phyloP scores from a whole-genome alignment of 2,797 vertebrate species.

The Cephalopachus bancanus region DNA sequence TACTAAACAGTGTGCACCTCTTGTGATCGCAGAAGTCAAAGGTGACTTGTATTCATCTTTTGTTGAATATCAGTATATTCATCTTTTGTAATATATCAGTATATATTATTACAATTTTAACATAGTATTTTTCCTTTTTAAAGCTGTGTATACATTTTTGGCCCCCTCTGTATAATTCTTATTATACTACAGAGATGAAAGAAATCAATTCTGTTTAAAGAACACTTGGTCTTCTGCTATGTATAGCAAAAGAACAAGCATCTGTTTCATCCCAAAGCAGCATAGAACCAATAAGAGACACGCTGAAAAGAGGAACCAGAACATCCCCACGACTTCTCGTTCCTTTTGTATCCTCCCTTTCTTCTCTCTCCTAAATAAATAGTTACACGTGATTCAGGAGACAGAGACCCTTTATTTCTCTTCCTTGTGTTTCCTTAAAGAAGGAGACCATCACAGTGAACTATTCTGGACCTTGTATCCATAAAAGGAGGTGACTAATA shows the following conservation, averaged over 20 bases:
- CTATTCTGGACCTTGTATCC: slow-evolving; percentile 17
- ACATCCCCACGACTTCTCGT: not conserved
- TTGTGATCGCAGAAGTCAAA: too few species aligned
- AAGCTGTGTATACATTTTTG: too few species aligned
- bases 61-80: too few species aligned
- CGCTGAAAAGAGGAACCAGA: not conserved
- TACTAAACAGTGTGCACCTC: too few species aligned
- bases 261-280: not conserved
- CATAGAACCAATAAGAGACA: not conserved
- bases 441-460: not conserved
- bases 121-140: too few species aligned
- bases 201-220: slow-evolving; percentile 13
- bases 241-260: slow-evolving; percentile 26
- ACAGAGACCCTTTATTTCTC: not conserved
- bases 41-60: too few species aligned
- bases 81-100: too few species aligned
- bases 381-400: not conserved
- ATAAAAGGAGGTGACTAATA: not conserved
- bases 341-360: not conserved
- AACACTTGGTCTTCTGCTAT: slow-evolving; percentile 43
- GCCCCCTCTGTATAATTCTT: not conserved
- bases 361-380: slow-evolving; percentile 26
- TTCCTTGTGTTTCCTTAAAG: slow-evolving; percentile 20
- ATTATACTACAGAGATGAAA: slow-evolving; percentile 17
- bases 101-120: too few species aligned